A percentile compares a stretch with the other conserved stretches of the same genome.
These are phyloP conservation scores for Caranx ignobilis DNA, from an alignment of 2,113 vertebrate species.

Conservation along the genomic window DNA sequence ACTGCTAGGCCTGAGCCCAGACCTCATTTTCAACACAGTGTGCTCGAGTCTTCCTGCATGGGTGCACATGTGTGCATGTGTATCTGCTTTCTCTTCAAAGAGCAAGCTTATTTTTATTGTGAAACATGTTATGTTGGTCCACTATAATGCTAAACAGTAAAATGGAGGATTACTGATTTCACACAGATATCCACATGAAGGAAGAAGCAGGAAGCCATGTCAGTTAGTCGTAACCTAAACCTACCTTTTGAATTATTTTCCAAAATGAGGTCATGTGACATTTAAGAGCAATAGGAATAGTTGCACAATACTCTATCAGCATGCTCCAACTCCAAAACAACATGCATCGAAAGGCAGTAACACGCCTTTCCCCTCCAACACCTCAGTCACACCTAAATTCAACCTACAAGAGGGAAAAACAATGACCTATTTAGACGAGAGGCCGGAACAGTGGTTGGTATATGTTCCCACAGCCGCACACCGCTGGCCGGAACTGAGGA, in stretches of 20 bases:
- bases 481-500: slow-evolving; percentile 27
- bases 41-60: slow-evolving; percentile 33
- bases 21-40: slow-evolving; percentile 71
- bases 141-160: slow-evolving; percentile 44
- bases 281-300: slow-evolving; percentile 3
- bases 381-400: slow-evolving; percentile 65
- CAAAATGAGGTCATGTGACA: slow-evolving; percentile 35
- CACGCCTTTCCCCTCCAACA: slow-evolving; percentile 40
- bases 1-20: slow-evolving; percentile 61
- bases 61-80: slow-evolving; percentile 10
- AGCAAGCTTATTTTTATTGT: slow-evolving; percentile 58
- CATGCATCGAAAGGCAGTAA: slow-evolving; percentile 33
- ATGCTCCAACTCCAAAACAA: slow-evolving; percentile 31
- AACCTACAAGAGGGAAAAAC: slow-evolving; percentile 66
- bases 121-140: slow-evolving; percentile 27
- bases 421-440: slow-evolving; percentile 69
- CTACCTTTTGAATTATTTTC: slow-evolving; percentile 6
- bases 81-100: slow-evolving; percentile 29
- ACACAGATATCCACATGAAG: slow-evolving; percentile 35
- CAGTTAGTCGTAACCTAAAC: slow-evolving; percentile 8
- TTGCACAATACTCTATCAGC: slow-evolving; percentile 32
- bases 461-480: slow-evolving; percentile 53
- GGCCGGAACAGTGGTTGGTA: slow-evolving; percentile 49
- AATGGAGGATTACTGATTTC: slow-evolving; percentile 49
- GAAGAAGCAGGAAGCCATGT: not conserved